Base-by-base conservation (phyloP, 2,888 invertebrate species). In the Nomada fabriciana region DNA sequence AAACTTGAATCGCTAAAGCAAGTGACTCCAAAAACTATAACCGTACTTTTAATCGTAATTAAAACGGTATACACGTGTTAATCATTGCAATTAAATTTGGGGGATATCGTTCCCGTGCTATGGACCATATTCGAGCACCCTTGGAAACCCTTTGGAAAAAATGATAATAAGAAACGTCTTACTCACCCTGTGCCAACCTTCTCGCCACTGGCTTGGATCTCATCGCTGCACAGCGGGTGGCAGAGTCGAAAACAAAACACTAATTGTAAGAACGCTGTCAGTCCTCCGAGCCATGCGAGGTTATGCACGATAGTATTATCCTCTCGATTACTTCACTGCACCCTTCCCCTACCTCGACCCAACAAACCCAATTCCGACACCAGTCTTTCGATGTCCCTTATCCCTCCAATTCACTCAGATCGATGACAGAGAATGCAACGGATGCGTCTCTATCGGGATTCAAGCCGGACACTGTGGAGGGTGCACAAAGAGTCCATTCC, bases 181-280 rank as follows among this genome's bases (percentile, higher is more conserved):
- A 92, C 95, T 95, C 94, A 96, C 96, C 96, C 95, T 96, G 96
- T 94, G 96, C 95, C 88, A 96, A 95, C 94, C 95, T 95, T 94
- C 96, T 95, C 90, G 96, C 96, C 89, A 96, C 96, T 91, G 96
- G 96, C 94, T 96, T 96, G 89, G 96, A 96, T 95, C 96, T 95
- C 96, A 96, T 96, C 94, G 95, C 94, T 94, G 91, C 85, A 89
- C 86, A 84, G 78, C 85, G 83, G 84, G 57, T 87, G 85, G 82
- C 74, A 82, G 90, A 88, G 81, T 89, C 87, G 86, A 91, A 90
- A 92, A 88, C 89, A 90, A 92, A 93, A 90, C 93, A 93, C 93
- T 91, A 86, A 86, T 74, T 53, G 80, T 69, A 85, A 89, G 73
- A 88, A 90, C 86, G 86, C 84, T 90, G 85, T 69, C 86, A 86